phyloP scores from a whole-genome alignment of 2,888 invertebrate genomes.

The Tipula unca region DNA sequence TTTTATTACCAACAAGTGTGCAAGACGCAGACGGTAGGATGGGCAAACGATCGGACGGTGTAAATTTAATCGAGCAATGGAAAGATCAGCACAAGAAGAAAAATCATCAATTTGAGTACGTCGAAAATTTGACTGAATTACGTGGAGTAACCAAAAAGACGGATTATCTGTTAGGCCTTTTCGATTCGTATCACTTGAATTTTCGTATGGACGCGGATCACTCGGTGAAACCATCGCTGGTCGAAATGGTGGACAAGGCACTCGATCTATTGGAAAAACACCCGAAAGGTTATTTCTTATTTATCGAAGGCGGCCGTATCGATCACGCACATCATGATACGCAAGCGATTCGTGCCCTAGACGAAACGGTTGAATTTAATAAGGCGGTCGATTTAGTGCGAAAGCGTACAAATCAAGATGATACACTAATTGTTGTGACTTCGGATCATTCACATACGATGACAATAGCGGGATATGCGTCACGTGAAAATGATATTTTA shows the following conservation, averaged over 20 bases:
- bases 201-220: slow-evolving; percentile 58
- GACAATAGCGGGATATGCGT: slow-evolving; percentile 40
- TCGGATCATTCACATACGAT: slow-evolving; percentile 66
- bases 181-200: slow-evolving; percentile 57
- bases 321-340: slow-evolving; percentile 72
- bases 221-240: slow-evolving; percentile 53
- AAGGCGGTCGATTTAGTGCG: slow-evolving; percentile 58
- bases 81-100: slow-evolving; percentile 38
- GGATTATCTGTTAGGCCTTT: slow-evolving; percentile 63
- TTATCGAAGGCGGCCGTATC: slow-evolving; percentile 67
- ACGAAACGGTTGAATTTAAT: slow-evolving; percentile 72
- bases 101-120: slow-evolving; percentile 45
- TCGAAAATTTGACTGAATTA: slow-evolving; percentile 56
- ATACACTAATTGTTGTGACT: slow-evolving; percentile 74
- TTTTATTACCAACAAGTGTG: slow-evolving; percentile 51
- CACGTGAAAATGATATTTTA: slow-evolving; percentile 51
- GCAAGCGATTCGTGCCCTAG: slow-evolving; percentile 57
- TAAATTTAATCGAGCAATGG: slow-evolving; percentile 63
- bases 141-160: slow-evolving; percentile 43
- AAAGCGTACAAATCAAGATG: slow-evolving; percentile 50
- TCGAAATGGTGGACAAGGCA: slow-evolving; percentile 67
- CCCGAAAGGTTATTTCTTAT: slow-evolving; percentile 62
- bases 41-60: slow-evolving; percentile 51
- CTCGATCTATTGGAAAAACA: slow-evolving; percentile 56
- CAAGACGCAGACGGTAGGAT: slow-evolving; percentile 45